These are phyloP conservation scores for Amiota communis DNA, from an alignment of 2,888 invertebrate genomes.

Conservation along the genomic window DNA sequence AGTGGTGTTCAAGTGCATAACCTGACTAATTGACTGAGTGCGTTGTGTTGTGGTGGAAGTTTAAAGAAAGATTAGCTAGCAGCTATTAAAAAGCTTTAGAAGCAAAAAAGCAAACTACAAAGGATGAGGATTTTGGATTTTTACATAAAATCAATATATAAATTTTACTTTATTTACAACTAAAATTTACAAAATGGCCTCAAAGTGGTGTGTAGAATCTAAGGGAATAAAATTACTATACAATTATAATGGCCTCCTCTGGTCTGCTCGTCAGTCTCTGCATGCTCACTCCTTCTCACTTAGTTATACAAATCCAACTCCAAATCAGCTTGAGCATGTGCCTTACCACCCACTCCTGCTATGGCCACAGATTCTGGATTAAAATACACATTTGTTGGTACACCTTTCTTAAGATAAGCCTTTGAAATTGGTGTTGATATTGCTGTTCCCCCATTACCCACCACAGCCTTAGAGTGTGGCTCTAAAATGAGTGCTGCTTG, in stretches of 20 bases:
- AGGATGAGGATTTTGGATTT: neutral
- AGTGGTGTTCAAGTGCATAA: slow-evolving; percentile 46
- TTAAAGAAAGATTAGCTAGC: slow-evolving; percentile 2
- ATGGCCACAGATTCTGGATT: slow-evolving; percentile 82
- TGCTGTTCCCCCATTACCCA: slow-evolving; percentile 79
- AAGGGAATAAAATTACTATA: too few species aligned
- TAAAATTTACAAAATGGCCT: slow-evolving; percentile 20
- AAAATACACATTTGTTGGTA: slow-evolving; percentile 78
- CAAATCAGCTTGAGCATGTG: slow-evolving; percentile 84
- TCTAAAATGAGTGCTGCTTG: slow-evolving; percentile 76
- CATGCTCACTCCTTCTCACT: slow-evolving; percentile 14
- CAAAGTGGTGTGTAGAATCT: neutral
- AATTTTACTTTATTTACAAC: slow-evolving; percentile 46
- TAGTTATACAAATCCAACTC: slow-evolving; percentile 74
- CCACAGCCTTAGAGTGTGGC: slow-evolving; percentile 80
- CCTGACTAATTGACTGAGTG: slow-evolving; percentile 36
- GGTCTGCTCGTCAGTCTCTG: neutral
- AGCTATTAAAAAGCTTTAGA: neutral
- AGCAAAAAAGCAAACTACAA: slow-evolving; percentile 14
- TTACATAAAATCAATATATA: slow-evolving; percentile 18
- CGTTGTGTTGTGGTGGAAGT: slow-evolving; percentile 26
- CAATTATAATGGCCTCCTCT: neutral
- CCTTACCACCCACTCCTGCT: slow-evolving; percentile 83
- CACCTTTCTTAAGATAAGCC: slow-evolving; percentile 78
- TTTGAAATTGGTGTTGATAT: slow-evolving; percentile 81